Conservation (phyloP, 64 coral and sea anemone genomes). For the Stichodactyla mertensii region DNA sequence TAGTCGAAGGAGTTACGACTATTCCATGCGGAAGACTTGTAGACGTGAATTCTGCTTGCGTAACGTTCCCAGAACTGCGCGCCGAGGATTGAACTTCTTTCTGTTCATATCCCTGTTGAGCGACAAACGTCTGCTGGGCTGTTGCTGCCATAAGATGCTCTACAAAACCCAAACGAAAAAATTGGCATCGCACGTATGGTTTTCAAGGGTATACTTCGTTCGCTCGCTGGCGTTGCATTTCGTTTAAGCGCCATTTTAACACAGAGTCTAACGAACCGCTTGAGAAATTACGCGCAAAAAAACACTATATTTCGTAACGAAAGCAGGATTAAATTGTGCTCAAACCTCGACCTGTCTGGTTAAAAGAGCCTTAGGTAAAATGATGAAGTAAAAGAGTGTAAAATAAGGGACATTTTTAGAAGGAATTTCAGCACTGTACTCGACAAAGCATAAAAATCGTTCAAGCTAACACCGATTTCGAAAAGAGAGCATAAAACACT, state of each 20-base stretch:
- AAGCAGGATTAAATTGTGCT: background rate
- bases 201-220: background rate
- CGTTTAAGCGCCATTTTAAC: constrained; percentile 29
- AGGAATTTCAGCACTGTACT: constrained; percentile 21
- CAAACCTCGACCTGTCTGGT: background rate
- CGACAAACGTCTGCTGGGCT: constrained; percentile 66
- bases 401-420: constrained; percentile 11
- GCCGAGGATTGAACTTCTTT: constrained; percentile 48
- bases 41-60: constrained; percentile 53
- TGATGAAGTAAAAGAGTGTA: background rate
- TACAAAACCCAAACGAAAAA: constrained; percentile 34
- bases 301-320: background rate
- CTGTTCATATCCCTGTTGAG: constrained; percentile 60
- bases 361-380: background rate
- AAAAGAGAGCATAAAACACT: background rate
- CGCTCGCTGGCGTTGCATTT: background rate
- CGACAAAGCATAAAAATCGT: constrained; percentile 47
- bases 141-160: constrained; percentile 87
- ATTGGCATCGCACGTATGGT: background rate
- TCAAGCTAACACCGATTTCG: constrained; percentile 20
- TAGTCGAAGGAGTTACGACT: constrained; percentile 37
- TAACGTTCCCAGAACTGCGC: constrained; percentile 41
- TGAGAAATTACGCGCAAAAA: background rate
- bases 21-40: constrained; percentile 40
- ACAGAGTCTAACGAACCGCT: constrained; percentile 11